Base-by-base conservation (phyloP, 2,888 invertebrate species). In the Diplazon laetatorius region DNA sequence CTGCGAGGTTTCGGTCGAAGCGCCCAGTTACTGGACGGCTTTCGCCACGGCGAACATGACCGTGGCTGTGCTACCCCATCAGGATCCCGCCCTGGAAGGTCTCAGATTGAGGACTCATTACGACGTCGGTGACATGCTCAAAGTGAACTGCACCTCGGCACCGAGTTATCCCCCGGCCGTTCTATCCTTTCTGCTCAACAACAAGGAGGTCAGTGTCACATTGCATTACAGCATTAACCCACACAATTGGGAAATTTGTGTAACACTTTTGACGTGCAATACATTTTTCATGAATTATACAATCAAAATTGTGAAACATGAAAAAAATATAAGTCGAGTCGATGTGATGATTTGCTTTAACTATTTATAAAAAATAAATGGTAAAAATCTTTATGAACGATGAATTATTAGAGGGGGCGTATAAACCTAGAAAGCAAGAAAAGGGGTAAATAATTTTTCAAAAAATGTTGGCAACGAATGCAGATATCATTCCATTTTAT, bases 1-100 rank as follows among this genome's bases (percentile, higher is more conserved):
- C 18, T 91, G 91, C 81, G 90, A 91, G 80, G 89, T 91, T 70
- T 87, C 89, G 37, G 85, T 87, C 18, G 91, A 90, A 74, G 82
- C 78, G 9, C 88, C 89, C 14, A 86, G 80, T 76, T 90, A 89
- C 76, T 80, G 82, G 55, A 87, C 87, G n/a, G 85, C 83, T 62
- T 88, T 85, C 76, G 86, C 82, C 8, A 82, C 82, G 70, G 88
- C 89, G 50, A 89, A 89, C 81, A 87, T 91, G 85, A 90, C 85
- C 81, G 88, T 89, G 12, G 90, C 89, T 12, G 86, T 90, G 14
- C 73, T 86, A 22, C 86, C 84, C 6, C 88, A 89, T 14, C 85
- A 85, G 68, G 80, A 83, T 25, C 90, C 90, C 12, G 86, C 80
- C 16, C 83, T 91, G 48, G 87, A 88, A 52, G 90, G 89, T 48